phyloP scores from a whole-genome alignment of 2,113 vertebrate genomes.

The Sapajus apella region DNA sequence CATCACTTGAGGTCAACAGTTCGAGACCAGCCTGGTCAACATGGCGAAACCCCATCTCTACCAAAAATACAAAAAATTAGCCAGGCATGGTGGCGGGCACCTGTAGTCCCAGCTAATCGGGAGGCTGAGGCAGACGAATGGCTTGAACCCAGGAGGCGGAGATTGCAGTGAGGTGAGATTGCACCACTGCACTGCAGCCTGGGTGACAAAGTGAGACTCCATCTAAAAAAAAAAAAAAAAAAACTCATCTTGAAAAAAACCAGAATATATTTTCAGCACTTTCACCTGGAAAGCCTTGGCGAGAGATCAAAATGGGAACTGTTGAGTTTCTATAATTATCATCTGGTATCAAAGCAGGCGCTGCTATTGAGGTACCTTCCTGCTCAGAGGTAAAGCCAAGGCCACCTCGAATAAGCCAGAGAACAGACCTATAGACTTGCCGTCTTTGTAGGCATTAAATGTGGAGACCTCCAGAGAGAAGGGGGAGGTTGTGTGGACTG shows the following conservation, averaged over 20 bases:
- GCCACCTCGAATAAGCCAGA: background rate
- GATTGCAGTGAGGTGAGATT: background rate
- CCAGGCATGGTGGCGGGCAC: fast-evolving
- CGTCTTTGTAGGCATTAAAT: background rate
- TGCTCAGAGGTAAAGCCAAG: background rate
- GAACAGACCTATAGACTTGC: no score
- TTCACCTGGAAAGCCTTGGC: background rate
- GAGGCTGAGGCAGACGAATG: background rate
- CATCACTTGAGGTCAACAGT: background rate
- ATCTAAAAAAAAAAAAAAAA: background rate
- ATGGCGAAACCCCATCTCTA: background rate
- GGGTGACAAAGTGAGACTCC: background rate
- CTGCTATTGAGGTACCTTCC: no score
- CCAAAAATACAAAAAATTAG: background rate
- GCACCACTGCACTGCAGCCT: background rate
- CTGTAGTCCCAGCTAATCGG: background rate
- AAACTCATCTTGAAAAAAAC: background rate
- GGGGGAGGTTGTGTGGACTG: background rate
- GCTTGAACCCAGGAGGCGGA: background rate
- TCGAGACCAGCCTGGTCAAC: background rate
- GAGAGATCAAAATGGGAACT: background rate
- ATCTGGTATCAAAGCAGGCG: fast-evolving
- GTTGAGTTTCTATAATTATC: no score
- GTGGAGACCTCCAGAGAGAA: background rate
- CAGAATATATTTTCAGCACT: background rate